Base-by-base conservation (phyloP, 1,140 invertebrate genomes). In the Eulimnadia texana region DNA sequence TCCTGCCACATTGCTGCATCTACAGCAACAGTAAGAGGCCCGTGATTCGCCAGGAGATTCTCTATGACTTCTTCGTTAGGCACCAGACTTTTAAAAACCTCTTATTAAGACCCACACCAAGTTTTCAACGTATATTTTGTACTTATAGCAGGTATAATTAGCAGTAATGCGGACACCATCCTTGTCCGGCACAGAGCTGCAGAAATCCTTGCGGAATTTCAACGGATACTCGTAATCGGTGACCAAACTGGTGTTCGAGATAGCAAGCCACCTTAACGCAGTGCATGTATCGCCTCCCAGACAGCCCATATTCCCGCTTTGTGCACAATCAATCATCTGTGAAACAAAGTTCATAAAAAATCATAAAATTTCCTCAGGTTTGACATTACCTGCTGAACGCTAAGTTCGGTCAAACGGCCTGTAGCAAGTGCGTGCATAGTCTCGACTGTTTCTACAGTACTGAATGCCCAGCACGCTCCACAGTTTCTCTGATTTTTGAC, bases 401-500 rank as follows among this genome's bases (percentile, higher is more conserved):
- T 90, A 9, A 88, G 77, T 2, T 74, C 64, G 22, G 75, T 67
- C 3, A 87, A 70, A 28, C 75, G 78, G 16, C 81, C 80, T 51
- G 75, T 83, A 66, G 79, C 76, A 16, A 88, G 80, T 1, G 85
- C 84, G 63, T 80, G 73, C 85, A 89, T 87, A 1, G 84, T 79
- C 72, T 92, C 88, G 47, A 84, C 78, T 3, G 82, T 82, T 68
- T 85, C 85, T 0, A 89, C 76, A 0, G 82, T 81, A 68, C 85
- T 88, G 71, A 89, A 89, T 0, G 89, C 89, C 88, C 88, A 93
- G 72, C 89, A 92, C 1, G 86, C 88, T 3, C 88, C 88, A 73
- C 90, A 93, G 16, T 76, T 67, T 9, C 81, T 81, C 70, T 93
- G 90, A 69, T 84, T 83, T 63, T 80, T 78, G 0, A 92, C 78